Percentiles rank a stretch among this genome's conserved stretches.
Evolutionary conservation across 2,888 invertebrate genomes (phyloP).

Genomic region (Enoplolaimus lenunculus): DNA sequence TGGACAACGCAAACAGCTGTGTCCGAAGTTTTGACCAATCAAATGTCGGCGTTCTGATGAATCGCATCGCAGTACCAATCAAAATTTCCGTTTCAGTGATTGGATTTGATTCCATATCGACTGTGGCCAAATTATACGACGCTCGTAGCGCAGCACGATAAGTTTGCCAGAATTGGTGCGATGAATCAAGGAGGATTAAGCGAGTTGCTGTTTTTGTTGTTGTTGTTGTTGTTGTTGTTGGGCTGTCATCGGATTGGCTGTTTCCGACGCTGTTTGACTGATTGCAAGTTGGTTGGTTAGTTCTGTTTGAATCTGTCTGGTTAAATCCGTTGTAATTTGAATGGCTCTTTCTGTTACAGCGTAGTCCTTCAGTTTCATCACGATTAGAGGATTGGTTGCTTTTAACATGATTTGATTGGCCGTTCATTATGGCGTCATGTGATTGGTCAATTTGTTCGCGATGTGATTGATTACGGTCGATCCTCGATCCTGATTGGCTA

Average conservation of each 20-base stretch:
- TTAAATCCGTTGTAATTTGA: no score
- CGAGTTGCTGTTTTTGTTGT: constrained; percentile 28
- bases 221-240: background rate
- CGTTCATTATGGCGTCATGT: constrained; percentile 26
- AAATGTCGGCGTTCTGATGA: constrained; percentile 52
- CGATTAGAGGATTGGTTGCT: constrained; percentile 22
- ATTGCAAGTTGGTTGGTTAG: background rate
- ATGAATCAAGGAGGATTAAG: constrained; percentile 71
- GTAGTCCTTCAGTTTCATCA: constrained; percentile 27
- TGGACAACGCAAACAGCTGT: constrained; percentile 51
- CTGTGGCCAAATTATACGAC: constrained; percentile 39
- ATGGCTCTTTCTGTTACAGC: no score
- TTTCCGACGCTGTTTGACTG: no score
- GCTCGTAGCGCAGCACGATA: constrained; percentile 41
- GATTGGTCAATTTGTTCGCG: no score
- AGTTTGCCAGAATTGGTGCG: constrained; percentile 45
- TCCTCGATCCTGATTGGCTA: no score
- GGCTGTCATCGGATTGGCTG: no score
- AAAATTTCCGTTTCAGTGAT: constrained; percentile 50
- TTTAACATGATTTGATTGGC: constrained; percentile 28
- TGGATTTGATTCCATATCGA: constrained; percentile 37
- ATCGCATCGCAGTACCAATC: constrained; percentile 65
- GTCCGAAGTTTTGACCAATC: constrained; percentile 52
- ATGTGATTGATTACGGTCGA: no score
- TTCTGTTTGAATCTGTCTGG: background rate